Percentiles rank a stretch among this genome's conserved stretches.
phyloP scores from a whole-genome alignment of 2,797 vertebrate species.

The Sebastes itinus region DNA sequence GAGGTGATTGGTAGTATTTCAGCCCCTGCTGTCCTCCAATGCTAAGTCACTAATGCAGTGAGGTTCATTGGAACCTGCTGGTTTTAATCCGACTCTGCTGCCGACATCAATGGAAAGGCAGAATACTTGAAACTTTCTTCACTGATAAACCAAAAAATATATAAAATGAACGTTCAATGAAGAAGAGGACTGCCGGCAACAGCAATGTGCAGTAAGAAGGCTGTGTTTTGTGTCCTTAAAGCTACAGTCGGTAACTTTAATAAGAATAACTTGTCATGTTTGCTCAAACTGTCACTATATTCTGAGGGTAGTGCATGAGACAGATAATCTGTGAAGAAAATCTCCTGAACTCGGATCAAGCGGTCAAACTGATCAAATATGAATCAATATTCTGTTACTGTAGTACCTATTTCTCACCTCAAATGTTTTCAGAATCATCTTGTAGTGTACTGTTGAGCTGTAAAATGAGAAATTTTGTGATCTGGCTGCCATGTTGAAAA shows the following conservation, averaged over 20 bases:
- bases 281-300: too few species aligned
- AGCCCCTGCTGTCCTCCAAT: background rate
- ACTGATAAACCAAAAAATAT: background rate
- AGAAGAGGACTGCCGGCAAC: background rate
- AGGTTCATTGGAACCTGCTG: background rate
- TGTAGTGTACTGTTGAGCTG: too few species aligned
- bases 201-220: background rate
- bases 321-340: too few species aligned
- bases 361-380: too few species aligned
- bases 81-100: background rate
- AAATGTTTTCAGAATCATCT: too few species aligned
- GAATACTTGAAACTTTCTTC: background rate
- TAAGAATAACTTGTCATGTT: accelerated
- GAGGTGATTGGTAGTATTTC: background rate
- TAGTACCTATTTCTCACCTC: too few species aligned
- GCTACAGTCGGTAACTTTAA: too few species aligned
- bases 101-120: background rate
- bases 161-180: background rate
- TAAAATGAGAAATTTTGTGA: too few species aligned
- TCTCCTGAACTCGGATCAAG: too few species aligned
- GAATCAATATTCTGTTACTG: too few species aligned
- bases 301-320: too few species aligned
- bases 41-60: background rate
- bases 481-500: too few species aligned
- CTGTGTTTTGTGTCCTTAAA: background rate